phyloP scores from a whole-genome alignment of 2,888 invertebrate species.

The Lagria hirta region DNA sequence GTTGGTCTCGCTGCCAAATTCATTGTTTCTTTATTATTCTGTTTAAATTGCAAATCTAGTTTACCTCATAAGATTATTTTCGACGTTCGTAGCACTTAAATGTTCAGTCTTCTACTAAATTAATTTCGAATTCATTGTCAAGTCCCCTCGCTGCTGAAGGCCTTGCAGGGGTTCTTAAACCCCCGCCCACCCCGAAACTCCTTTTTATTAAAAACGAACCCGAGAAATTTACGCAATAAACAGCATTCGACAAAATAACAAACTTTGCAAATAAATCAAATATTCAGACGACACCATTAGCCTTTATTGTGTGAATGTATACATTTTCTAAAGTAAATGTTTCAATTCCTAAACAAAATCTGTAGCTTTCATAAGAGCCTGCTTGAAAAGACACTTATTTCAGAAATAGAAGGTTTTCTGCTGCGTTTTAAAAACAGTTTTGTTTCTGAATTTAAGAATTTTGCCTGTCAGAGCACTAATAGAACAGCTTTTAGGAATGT shows the following conservation, averaged over 20 bases:
- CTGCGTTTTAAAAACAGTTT: no score
- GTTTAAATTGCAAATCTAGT: conserved; percentile 26
- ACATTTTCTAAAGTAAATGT: no score
- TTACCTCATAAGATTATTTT: conserved; percentile 35
- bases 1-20: conserved; percentile 14
- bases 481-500: no score
- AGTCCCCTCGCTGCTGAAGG: conserved; percentile 34
- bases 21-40: conserved; percentile 19
- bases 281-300: no score
- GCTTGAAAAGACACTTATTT: no score
- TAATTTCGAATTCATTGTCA: conserved; percentile 47
- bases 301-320: no score
- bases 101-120: conserved; percentile 47
- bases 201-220: conserved; percentile 27
- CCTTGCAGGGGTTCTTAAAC: conserved; percentile 11
- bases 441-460: no score
- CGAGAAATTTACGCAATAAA: conserved; percentile 17
- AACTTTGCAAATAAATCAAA: conserved; percentile 21
- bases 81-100: conserved; percentile 37
- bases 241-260: conserved; percentile 18
- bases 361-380: no score
- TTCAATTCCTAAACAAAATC: no score
- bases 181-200: conserved; percentile 11
- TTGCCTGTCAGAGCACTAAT: no score
- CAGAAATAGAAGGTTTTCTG: no score